These are phyloP conservation scores for Drosophila borborema DNA, from an alignment of 2,888 invertebrate species.

Conservation along the genomic window DNA sequence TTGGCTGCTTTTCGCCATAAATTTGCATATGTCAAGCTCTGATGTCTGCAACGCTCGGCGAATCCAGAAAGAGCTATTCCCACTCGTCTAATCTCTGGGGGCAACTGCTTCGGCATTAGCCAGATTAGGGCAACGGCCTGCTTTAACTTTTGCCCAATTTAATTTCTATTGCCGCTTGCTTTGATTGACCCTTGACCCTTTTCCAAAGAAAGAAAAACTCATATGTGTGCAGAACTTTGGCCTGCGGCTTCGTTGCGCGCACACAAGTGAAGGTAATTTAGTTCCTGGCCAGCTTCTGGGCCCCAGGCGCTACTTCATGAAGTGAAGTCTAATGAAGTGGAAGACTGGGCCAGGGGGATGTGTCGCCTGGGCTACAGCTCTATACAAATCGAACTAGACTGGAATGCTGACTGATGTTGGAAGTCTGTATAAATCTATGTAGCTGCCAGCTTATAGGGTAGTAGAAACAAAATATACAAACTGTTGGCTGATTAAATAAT, in stretches of 20 bases:
- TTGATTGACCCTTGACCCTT: conserved; percentile 65
- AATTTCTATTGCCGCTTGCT: conserved; percentile 49
- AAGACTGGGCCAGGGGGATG: conserved; percentile 8
- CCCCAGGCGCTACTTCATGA: conserved; percentile 39
- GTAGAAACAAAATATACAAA: conserved; percentile 26
- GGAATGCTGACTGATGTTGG: not conserved
- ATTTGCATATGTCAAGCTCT: conserved; percentile 63
- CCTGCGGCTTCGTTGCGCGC: conserved; percentile 43
- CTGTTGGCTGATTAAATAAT: conserved; percentile 31
- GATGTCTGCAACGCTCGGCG: conserved; percentile 52
- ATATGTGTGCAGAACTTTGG: conserved; percentile 35
- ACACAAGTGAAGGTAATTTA: conserved; percentile 75
- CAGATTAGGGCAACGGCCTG: conserved; percentile 32
- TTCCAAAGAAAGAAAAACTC: conserved; percentile 16
- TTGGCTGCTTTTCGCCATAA: not conserved
- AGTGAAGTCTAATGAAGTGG: conserved; percentile 61
- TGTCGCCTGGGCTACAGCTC: not conserved
- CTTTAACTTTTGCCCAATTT: conserved; percentile 42
- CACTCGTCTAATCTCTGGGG: conserved; percentile 34
- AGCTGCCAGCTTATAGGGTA: conserved; percentile 33
- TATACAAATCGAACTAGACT: conserved; percentile 1
- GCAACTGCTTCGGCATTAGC: conserved; percentile 24
- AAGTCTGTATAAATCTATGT: not conserved
- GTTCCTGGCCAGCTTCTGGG: conserved; percentile 35
- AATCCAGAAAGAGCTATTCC: conserved; percentile 44